Evolutionary conservation across 2,888 invertebrate genomes (phyloP), one percentile per base, ranked within the genome.

Genomic region (Cremastinae sp.): DNA sequence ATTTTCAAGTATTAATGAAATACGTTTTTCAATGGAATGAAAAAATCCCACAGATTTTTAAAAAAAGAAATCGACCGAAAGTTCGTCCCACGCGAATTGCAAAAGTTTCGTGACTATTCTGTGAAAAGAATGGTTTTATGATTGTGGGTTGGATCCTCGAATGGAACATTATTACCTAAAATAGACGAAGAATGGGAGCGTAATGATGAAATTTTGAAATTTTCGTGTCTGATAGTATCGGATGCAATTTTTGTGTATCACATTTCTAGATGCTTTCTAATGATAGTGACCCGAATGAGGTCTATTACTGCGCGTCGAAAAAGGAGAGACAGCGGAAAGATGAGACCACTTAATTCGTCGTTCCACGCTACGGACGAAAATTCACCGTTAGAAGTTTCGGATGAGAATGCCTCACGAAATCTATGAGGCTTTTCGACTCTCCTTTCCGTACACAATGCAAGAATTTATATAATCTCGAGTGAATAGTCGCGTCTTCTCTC

Each of bases 351-450:
- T 75, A 53, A 65, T 64, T 37, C 53, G 47, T 45, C 14, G 65
- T 47, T 64, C 56, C 70, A 39, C 55, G 56, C 55, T 62, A 49
- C 47, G 35, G 43, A 39, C 56, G 2, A 56, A 53, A 22, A 69
- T 73, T 64, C 39, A 76, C 76, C 76, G 76, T 76, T 76, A 76
- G 76, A 59, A 35, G 20, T 61, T 68, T 35, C 55, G 28, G 4
- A 55, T 14, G 64, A 22, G 41, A 49, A 64, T 28, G 39, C 51
- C 18, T 22, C 37, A 47, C 22, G 64, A 64, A 64, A n/a, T n/a
- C n/a, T 28, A 28, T 5, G 5, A 28, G 28, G 28, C 16, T 41
- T 41, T 28, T 5, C 22, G 64, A 41, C 5, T 10, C 41, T 16
- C 28, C 51, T 41, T 51, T 43, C 14, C 35, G 14, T 35, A n/a